Conservation (phyloP, 2,113 vertebrate species). For the Sander lucioperca region DNA sequence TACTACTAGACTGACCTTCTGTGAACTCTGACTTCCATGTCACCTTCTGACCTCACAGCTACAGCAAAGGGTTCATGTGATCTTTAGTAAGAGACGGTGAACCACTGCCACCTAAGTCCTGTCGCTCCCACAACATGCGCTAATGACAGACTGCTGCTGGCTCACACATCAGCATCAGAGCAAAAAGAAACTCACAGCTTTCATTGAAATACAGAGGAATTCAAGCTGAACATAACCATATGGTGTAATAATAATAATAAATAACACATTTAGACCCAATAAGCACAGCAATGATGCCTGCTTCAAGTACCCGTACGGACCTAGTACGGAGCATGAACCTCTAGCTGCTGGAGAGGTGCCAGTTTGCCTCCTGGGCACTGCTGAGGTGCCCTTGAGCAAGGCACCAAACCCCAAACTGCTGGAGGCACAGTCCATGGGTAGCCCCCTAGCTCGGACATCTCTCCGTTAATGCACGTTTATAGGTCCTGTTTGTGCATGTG, state of each 20-base stretch:
- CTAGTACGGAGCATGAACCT: too few species aligned
- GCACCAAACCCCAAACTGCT: too few species aligned
- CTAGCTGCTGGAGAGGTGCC: too few species aligned
- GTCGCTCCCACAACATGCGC: conserved; percentile 23
- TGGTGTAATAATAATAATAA: neutral
- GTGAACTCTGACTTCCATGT: conserved; percentile 35
- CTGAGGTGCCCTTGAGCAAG: too few species aligned
- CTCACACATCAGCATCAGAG: conserved; percentile 18
- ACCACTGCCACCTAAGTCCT: conserved; percentile 32
- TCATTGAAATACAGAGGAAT: neutral
- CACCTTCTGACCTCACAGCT: conserved; percentile 12
- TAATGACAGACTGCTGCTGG: conserved; percentile 31
- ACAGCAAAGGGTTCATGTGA: conserved; percentile 46
- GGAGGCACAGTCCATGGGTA: too few species aligned
- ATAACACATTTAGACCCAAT: neutral
- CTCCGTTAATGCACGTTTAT: too few species aligned
- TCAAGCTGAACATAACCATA: neutral
- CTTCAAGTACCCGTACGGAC: neutral
- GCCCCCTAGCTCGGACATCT: too few species aligned
- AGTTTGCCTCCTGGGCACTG: too few species aligned
- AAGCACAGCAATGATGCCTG: neutral
- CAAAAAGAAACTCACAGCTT: conserved; percentile 11
- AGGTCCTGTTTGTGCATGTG: too few species aligned
- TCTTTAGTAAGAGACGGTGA: conserved; percentile 34
- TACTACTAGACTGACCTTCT: conserved; percentile 11